Base-by-base conservation (phyloP, 2,888 invertebrate genomes). In the Tenthredo distinguenda region DNA sequence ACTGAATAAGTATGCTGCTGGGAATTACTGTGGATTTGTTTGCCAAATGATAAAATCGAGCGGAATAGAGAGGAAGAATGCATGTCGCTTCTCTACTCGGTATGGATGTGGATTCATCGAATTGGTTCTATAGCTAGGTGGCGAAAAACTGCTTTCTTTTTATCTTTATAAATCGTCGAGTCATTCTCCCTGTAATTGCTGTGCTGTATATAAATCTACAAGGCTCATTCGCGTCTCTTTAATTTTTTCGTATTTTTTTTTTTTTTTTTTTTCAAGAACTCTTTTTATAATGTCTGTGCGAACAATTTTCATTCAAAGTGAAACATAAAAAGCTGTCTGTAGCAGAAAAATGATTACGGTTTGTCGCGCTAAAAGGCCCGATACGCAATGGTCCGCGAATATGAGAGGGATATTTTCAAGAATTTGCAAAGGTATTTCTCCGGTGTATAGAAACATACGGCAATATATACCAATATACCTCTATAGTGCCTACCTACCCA, bases 1-100 rank as follows among this genome's bases (percentile, higher is more conserved):
- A 88, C 86, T 86, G 87, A 85, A 87, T 87, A 87, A 89, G 89
- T 87, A 87, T 87, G 86, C 81, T 81, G 81, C 40, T 50, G 81
- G 81, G 81, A 81, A 81, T 81, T 58, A 34, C 62, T 26, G 10
- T 40, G 18, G 40, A 62, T 50, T 79, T 40, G 62, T 62, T 62
- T 81, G n/a, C 58, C 37, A 58, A 10, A 18, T 50, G 21, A 18
- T 21, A 31, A 31, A 74, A 40, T 5, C 0, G 12, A 26, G 26
- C 26, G 26, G 26, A 26, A 26, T 26, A 26, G 26, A 26, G 26
- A 12, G 10, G n/a, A 21, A 21, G 43, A 21, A n/a, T 43, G 26
- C 26, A 43, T 21, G 40, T 15, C 68, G 34, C 26, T 26, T 18
- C 2, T 47, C 18, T 50, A 31, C 77, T 37, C 10, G 15, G 31